Conservation (phyloP, 2,888 invertebrate species). For the Schizaphis graminum region DNA sequence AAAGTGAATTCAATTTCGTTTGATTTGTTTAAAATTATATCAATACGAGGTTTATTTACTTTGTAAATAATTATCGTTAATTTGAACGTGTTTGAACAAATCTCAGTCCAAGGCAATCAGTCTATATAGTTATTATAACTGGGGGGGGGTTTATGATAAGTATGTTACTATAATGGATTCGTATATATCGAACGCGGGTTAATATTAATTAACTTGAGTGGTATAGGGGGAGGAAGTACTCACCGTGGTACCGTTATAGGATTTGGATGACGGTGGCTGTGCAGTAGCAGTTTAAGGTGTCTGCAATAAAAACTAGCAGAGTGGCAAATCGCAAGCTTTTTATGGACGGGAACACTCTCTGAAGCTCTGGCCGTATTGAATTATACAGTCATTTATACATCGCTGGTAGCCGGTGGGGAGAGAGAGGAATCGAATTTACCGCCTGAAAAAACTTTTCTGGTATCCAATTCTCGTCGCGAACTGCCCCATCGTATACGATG, state of each 20-base stretch:
- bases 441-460: slow-evolving; percentile 34
- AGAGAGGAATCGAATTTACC: slow-evolving; percentile 14
- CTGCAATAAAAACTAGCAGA: slow-evolving; percentile 20
- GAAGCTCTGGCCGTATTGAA: not conserved
- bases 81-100: not conserved
- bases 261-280: not conserved
- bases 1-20: not conserved
- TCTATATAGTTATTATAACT: not conserved
- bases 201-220: not conserved
- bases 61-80: not conserved
- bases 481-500: not conserved
- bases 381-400: slow-evolving; percentile 45
- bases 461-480: slow-evolving; percentile 11
- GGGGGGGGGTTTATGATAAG: not conserved
- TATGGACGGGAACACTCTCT: not conserved
- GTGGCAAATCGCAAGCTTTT: slow-evolving; percentile 49
- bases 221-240: not conserved
- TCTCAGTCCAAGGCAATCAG: not conserved
- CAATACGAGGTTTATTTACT: not conserved
- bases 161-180: not conserved
- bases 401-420: not conserved
- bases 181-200: not conserved
- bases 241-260: not conserved
- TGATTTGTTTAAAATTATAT: not conserved
- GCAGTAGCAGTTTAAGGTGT: not conserved